Evolutionary conservation across 1,140 invertebrate genomes (phyloP).

Genomic region (Argopecten irradians): DNA sequence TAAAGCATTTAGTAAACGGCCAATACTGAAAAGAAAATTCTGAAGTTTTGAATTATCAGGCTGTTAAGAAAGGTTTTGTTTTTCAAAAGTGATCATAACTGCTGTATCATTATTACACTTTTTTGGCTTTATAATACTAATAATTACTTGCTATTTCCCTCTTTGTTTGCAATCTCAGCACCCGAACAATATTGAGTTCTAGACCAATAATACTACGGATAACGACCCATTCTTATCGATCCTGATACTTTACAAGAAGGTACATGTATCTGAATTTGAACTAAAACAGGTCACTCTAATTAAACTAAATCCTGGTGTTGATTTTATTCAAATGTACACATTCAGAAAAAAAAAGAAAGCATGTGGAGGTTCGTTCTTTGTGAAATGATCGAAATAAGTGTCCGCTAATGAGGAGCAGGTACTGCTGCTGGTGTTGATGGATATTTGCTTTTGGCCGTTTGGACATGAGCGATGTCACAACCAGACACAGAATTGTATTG

Average conservation of each 20-base stretch:
- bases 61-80: too few species aligned
- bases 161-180: too few species aligned
- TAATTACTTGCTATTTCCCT: too few species aligned
- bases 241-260: background rate
- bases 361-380: background rate
- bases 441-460: background rate
- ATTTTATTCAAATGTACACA: background rate
- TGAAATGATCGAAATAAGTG: conserved; percentile 4
- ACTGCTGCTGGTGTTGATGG: background rate
- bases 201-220: too few species aligned
- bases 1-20: background rate
- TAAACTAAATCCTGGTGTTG: background rate
- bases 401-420: background rate
- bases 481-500: conserved; percentile 22
- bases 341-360: background rate
- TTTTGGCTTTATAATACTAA: too few species aligned
- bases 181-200: too few species aligned
- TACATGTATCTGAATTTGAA: background rate
- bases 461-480: background rate
- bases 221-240: too few species aligned
- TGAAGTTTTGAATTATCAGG: too few species aligned
- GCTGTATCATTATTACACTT: too few species aligned
- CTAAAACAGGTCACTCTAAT: background rate
- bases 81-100: too few species aligned
- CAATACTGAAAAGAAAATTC: too few species aligned